Conservation (phyloP, 2,797 vertebrate species). For the Chanos chanos region DNA sequence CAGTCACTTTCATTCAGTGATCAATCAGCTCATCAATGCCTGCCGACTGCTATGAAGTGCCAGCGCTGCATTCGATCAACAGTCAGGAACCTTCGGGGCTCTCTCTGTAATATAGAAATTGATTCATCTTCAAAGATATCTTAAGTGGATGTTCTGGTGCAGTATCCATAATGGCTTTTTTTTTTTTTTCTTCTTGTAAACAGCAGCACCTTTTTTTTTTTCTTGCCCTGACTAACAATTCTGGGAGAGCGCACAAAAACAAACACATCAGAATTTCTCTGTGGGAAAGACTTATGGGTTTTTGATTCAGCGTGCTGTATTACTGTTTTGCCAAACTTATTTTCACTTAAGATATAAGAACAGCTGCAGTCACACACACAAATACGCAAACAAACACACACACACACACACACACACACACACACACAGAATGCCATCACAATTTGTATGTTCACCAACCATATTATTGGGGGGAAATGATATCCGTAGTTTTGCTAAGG, state of each 20-base stretch:
- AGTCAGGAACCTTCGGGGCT: conserved; percentile 76
- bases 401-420: not conserved
- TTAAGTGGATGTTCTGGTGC: conserved; percentile 71
- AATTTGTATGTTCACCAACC: conserved; percentile 34
- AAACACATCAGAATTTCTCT: conserved; percentile 10
- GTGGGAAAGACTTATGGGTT: not conserved
- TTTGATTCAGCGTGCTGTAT: conserved; percentile 67
- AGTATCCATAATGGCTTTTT: conserved; percentile 56
- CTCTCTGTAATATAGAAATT: conserved; percentile 88
- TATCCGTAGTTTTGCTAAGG: too few species aligned
- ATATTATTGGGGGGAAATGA: too few species aligned
- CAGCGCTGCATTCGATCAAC: conserved; percentile 83
- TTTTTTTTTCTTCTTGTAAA: conserved; percentile 62
- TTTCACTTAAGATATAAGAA: too few species aligned
- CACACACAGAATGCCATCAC: conserved; percentile 30
- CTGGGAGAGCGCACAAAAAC: conserved; percentile 25
- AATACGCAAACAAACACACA: conserved; percentile 35
- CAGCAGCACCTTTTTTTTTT: conserved; percentile 64
- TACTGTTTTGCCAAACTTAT: too few species aligned
- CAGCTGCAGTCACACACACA: conserved; percentile 55
- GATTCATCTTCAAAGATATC: conserved; percentile 86
- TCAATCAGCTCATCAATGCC: conserved; percentile 89
- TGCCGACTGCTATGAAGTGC: conserved; percentile 82
- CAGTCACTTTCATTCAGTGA: conserved; percentile 86
- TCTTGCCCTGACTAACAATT: conserved; percentile 54